Percentiles rank a stretch among this genome's conserved stretches.
phyloP scores from a whole-genome alignment of 2,113 vertebrate genomes.

The Galbula dea region DNA sequence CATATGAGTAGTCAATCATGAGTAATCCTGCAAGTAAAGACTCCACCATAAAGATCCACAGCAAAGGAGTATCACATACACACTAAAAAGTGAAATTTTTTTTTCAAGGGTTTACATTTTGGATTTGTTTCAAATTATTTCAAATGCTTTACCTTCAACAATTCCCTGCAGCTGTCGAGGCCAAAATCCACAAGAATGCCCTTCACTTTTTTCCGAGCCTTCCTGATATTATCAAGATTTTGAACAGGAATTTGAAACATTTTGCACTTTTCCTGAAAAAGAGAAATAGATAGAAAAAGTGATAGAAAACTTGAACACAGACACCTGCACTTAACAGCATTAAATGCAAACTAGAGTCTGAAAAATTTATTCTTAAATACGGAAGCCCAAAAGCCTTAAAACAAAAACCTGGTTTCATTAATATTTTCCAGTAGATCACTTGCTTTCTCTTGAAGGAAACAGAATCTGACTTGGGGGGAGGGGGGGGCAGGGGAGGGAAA shows the following conservation, averaged over 20 bases:
- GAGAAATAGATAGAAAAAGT: neutral
- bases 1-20: neutral
- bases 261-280: slow-evolving; percentile 70
- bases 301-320: neutral
- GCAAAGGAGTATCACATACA: neutral
- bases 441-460: neutral
- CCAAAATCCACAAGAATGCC: slow-evolving; percentile 84
- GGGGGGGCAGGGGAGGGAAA: accelerated
- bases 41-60: neutral
- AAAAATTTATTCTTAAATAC: neutral
- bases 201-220: slow-evolving; percentile 86
- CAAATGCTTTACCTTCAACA: slow-evolving; percentile 76
- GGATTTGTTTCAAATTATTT: neutral
- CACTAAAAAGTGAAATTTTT: neutral
- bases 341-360: neutral
- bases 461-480: accelerated
- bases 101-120: neutral
- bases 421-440: neutral
- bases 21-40: neutral
- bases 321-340: neutral
- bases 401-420: neutral
- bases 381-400: neutral
- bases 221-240: slow-evolving; percentile 85
- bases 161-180: slow-evolving; percentile 80
- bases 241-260: slow-evolving; percentile 91